Evolutionary conservation across 1,140 invertebrate species (phyloP).

Genomic region (Octopus bimaculoides): DNA sequence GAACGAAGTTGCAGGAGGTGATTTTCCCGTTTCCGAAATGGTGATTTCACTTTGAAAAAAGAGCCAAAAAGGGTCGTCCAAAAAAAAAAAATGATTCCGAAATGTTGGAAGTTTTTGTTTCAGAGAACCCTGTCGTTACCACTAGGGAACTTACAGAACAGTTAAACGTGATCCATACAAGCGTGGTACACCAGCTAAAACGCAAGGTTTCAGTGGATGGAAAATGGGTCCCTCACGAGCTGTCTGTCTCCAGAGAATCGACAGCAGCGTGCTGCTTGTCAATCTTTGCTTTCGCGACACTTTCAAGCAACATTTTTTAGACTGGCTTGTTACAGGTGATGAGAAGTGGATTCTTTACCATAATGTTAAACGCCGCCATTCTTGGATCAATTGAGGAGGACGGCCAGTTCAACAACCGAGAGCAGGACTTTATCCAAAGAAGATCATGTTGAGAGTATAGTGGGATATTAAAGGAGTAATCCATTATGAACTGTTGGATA

Average conservation of each 20-base stretch:
- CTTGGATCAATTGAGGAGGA: not conserved
- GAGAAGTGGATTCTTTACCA: not conserved
- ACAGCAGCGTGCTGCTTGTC: not conserved
- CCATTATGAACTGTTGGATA: too few species aligned
- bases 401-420: not conserved
- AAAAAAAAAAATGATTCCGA: not conserved
- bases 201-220: not conserved
- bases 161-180: not conserved
- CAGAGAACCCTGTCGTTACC: not conserved
- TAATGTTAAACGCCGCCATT: not conserved
- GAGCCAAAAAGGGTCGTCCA: not conserved
- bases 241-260: not conserved
- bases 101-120: not conserved
- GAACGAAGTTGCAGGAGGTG: not conserved
- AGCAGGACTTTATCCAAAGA: too few species aligned
- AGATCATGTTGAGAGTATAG: too few species aligned
- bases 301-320: not conserved
- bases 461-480: too few species aligned
- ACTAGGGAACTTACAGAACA: not conserved
- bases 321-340: not conserved
- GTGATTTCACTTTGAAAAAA: not conserved
- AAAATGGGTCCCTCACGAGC: not conserved
- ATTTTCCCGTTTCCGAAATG: not conserved
- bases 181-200: not conserved
- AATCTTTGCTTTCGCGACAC: not conserved